Evolutionary conservation across 2,888 invertebrate genomes (phyloP).

Genomic region (Andrena dorsata): DNA sequence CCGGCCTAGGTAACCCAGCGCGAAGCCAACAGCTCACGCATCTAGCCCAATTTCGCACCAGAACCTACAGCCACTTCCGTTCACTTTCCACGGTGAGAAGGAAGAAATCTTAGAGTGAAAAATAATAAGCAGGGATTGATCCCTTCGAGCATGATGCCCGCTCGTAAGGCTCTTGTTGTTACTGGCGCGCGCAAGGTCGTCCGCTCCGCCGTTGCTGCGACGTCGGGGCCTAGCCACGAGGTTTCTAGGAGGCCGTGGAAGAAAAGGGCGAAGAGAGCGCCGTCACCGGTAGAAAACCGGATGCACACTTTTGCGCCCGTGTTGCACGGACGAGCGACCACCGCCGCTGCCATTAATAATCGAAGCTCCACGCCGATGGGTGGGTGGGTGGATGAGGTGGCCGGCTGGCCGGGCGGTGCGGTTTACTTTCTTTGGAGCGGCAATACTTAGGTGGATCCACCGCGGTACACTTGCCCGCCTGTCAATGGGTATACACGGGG

Average conservation of each 20-base stretch:
- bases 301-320: constrained; percentile 74
- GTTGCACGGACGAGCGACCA: constrained; percentile 68
- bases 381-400: constrained; percentile 40
- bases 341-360: constrained; percentile 77
- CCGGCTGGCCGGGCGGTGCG: constrained; percentile 14
- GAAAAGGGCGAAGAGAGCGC: constrained; percentile 26
- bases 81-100: neutral
- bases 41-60: constrained; percentile 30
- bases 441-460: constrained; percentile 50
- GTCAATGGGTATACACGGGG: constrained; percentile 54
- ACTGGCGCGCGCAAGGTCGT: constrained; percentile 73
- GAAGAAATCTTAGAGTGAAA: neutral
- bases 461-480: constrained; percentile 62
- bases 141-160: constrained; percentile 21
- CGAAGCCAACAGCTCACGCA: neutral
- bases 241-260: constrained; percentile 69
- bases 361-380: constrained; percentile 60
- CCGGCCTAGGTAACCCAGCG: neutral
- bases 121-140: constrained; percentile 10
- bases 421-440: constrained; percentile 74
- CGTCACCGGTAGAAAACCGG: constrained; percentile 72
- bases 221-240: constrained; percentile 65
- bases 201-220: constrained; percentile 63
- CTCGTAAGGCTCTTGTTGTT: constrained; percentile 58
- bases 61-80: neutral